These are phyloP conservation scores for Drosophila mojavensis DNA, from an alignment of 1,140 invertebrate genomes.

Conservation along the genomic window DNA sequence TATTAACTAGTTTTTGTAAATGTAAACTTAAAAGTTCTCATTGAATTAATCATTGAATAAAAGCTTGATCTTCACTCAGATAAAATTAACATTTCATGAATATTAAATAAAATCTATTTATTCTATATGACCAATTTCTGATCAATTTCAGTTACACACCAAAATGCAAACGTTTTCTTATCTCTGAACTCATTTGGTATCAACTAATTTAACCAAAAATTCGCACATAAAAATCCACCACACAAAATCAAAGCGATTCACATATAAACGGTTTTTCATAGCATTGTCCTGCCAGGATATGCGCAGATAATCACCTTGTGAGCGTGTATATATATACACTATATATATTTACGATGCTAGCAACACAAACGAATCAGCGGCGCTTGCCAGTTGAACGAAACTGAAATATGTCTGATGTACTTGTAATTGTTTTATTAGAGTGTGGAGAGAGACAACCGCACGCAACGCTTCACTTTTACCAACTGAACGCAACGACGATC, in stretches of 20 bases:
- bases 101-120: no score
- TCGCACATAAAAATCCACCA: slow-evolving; percentile 21
- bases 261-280: slow-evolving; percentile 7
- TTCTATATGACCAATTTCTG: no score
- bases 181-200: not conserved
- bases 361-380: slow-evolving; percentile 17
- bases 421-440: slow-evolving; percentile 33
- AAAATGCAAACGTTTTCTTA: not conserved
- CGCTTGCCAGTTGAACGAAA: not conserved
- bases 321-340: not conserved
- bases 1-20: no score
- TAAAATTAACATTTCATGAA: no score
- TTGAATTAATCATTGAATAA: no score
- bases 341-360: slow-evolving; percentile 2
- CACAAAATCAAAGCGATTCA: not conserved
- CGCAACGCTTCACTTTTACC: slow-evolving; percentile 83
- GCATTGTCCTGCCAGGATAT: slow-evolving; percentile 29
- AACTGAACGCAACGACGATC: slow-evolving; percentile 83
- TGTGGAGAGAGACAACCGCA: slow-evolving; percentile 66
- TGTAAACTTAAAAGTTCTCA: no score
- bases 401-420: slow-evolving; percentile 30
- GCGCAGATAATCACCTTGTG: slow-evolving; percentile 46
- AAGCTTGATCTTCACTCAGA: no score
- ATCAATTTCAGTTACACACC: not conserved
- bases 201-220: not conserved